phyloP scores from a whole-genome alignment of 1,140 invertebrate genomes.

The Cherax destructor region DNA sequence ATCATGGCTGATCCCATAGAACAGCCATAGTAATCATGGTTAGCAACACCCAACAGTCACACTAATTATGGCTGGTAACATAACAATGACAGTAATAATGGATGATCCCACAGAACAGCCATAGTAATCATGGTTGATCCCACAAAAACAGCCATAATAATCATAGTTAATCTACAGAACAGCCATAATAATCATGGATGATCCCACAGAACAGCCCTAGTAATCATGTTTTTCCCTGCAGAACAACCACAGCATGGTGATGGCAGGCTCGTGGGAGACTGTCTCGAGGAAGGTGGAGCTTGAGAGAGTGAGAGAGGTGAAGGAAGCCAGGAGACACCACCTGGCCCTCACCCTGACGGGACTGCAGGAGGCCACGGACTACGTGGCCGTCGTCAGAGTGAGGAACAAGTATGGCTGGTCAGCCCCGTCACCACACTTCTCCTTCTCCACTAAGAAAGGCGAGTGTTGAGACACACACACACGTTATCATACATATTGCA shows the following conservation, averaged over 20 bases:
- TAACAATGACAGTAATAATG: too few relatives aligned
- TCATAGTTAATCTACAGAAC: too few relatives aligned
- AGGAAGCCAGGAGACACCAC: background rate
- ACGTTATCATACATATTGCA: background rate
- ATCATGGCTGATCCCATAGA: too few relatives aligned
- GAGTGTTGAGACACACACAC: background rate
- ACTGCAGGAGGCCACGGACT: slow-evolving; percentile 80
- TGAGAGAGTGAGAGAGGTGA: background rate
- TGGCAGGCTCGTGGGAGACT: slow-evolving; percentile 23
- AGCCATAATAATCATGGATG: too few relatives aligned
- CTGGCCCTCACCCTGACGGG: slow-evolving; percentile 77
- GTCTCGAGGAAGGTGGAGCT: background rate
- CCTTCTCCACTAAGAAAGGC: slow-evolving; percentile 55
- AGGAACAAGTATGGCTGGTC: slow-evolving; percentile 85
- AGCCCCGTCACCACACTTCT: slow-evolving; percentile 76
- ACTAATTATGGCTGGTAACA: too few relatives aligned
- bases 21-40: too few relatives aligned
- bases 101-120: too few relatives aligned
- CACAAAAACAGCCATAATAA: too few relatives aligned
- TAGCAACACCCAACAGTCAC: too few relatives aligned
- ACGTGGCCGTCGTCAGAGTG: slow-evolving; percentile 83
- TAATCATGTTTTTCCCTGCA: background rate
- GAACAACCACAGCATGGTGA: slow-evolving; percentile 22
- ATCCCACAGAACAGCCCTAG: too few relatives aligned
- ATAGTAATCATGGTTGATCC: too few relatives aligned